Conservation (phyloP, 2,113 vertebrate genomes). For the Corvus hawaiiensis region DNA sequence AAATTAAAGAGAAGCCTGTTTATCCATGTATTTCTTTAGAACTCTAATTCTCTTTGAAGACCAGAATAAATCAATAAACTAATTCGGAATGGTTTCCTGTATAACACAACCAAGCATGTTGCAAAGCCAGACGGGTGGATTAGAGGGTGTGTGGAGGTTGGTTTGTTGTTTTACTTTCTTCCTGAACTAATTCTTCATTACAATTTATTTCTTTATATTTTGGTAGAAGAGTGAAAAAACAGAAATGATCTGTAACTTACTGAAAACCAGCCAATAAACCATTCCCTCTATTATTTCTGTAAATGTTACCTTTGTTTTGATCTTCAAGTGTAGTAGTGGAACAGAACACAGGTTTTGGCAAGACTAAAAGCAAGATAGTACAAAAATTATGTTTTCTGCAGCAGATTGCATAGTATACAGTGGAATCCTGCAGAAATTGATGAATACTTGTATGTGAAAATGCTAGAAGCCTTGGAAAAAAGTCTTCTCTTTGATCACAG, state of each 20-base stretch:
- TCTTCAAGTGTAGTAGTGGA: not conserved
- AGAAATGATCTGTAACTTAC: not conserved
- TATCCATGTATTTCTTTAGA: not conserved
- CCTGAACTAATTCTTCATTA: not conserved
- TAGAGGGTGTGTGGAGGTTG: fast-evolving
- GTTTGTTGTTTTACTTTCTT: not conserved
- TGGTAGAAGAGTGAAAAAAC: not conserved
- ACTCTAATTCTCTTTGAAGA: not conserved
- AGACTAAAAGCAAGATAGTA: not conserved
- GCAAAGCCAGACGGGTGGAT: not conserved
- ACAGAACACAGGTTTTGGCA: not conserved
- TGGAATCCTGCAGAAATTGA: not conserved
- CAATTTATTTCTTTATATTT: not conserved
- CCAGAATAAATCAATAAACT: not conserved
- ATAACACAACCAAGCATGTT: not conserved
- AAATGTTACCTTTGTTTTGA: not conserved
- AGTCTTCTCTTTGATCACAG: not conserved
- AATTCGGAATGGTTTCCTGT: not conserved
- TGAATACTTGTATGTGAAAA: not conserved
- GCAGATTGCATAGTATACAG: not conserved
- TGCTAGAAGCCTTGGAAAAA: not conserved
- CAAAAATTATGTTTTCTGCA: not conserved
- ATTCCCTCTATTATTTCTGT: not conserved
- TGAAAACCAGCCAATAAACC: not conserved
- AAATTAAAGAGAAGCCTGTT: not conserved